Evolutionary conservation across 2,888 invertebrate species (phyloP).

Genomic region (Pharmacophagus antenor): DNA sequence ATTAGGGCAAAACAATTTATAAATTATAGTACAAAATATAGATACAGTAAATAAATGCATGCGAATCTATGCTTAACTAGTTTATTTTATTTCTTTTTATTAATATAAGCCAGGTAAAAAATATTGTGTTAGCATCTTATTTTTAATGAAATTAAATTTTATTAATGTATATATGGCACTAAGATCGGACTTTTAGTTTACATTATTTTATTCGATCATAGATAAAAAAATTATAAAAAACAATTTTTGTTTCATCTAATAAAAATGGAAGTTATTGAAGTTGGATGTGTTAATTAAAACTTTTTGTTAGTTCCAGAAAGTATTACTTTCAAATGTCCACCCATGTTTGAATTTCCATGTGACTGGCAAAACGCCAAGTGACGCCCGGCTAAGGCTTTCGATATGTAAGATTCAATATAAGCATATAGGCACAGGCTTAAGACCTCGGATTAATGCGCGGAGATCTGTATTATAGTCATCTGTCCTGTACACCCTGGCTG

Average conservation of each 20-base stretch:
- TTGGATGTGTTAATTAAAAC: slow-evolving; percentile 20
- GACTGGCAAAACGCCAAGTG: slow-evolving; percentile 26
- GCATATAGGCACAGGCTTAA: slow-evolving; percentile 9
- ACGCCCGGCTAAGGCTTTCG: slow-evolving; percentile 19
- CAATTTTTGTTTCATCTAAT: background rate
- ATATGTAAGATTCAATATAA: slow-evolving; percentile 6
- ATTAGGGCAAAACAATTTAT: background rate
- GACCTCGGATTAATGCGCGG: background rate
- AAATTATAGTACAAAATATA: too few species aligned
- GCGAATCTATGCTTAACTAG: too few species aligned
- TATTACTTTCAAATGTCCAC: slow-evolving; percentile 4
- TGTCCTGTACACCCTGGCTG: too few species aligned
- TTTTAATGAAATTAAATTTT: too few species aligned
- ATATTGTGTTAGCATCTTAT: too few species aligned
- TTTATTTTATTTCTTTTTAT: too few species aligned
- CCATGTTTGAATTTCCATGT: slow-evolving; percentile 25
- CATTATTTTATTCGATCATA: background rate
- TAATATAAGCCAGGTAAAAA: too few species aligned
- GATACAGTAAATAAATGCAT: too few species aligned
- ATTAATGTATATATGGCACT: too few species aligned
- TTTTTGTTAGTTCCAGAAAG: slow-evolving; percentile 19
- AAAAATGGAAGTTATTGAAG: background rate
- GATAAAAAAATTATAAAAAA: background rate
- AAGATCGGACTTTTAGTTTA: too few species aligned
- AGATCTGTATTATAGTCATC: too few species aligned